Percentiles rank a stretch among this genome's conserved stretches.
Evolutionary conservation across 2,888 invertebrate genomes (phyloP).

Genomic region (Imbricaverruca yamaguchii): DNA sequence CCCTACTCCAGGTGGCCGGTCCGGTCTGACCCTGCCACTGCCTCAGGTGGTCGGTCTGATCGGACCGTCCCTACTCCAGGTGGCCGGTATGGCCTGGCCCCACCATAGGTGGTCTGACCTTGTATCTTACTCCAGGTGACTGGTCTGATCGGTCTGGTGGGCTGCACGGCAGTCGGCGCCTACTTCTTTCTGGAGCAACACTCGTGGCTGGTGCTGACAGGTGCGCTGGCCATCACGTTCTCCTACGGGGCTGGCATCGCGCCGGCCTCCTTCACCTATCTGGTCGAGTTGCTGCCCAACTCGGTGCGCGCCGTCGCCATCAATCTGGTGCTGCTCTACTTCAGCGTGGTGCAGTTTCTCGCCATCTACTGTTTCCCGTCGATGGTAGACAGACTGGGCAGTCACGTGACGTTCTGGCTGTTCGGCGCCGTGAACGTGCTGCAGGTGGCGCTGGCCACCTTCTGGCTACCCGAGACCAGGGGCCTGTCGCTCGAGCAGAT

Average conservation of each 20-base stretch:
- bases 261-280: neutral
- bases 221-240: neutral
- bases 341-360: slow-evolving; percentile 5
- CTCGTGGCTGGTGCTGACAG: slow-evolving; percentile 3
- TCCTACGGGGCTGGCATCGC: neutral
- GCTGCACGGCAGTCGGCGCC: neutral
- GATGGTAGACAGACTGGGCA: neutral
- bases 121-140: neutral
- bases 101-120: no score
- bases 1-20: no score
- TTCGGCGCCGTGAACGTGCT: neutral
- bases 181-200: neutral
- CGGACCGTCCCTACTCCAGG: no score
- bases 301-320: neutral
- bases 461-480: neutral
- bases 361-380: slow-evolving; percentile 1
- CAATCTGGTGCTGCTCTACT: slow-evolving; percentile 16
- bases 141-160: neutral
- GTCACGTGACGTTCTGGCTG: neutral
- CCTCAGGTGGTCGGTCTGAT: no score
- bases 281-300: slow-evolving; percentile 13
- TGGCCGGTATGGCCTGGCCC: no score
- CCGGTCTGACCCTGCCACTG: no score
- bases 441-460: slow-evolving; percentile 12
- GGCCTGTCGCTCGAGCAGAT: neutral